phyloP scores from a whole-genome alignment of 92 coral and sea anemone genomes.

The Zoanthus sociatus region DNA sequence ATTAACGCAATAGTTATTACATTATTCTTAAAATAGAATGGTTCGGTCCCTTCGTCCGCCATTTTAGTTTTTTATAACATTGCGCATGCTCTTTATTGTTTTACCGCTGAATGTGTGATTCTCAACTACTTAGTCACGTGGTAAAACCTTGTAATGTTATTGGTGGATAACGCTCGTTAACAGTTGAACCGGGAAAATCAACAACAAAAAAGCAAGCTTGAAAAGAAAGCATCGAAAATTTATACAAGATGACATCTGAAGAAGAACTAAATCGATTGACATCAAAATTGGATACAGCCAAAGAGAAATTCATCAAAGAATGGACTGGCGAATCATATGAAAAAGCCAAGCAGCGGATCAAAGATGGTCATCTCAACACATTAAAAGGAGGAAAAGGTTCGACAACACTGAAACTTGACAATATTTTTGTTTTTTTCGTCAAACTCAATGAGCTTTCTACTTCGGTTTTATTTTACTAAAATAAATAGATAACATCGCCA shows the following conservation, averaged over 20 bases:
- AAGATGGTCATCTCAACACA: slow-evolving; percentile 51
- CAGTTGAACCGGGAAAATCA: slow-evolving; percentile 70
- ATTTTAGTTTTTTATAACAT: slow-evolving; percentile 49
- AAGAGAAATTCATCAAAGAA: slow-evolving; percentile 82
- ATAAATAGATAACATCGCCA: slow-evolving; percentile 68
- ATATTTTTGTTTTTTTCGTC: background rate
- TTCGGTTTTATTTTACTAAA: background rate
- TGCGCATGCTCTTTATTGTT: slow-evolving; percentile 48
- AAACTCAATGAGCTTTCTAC: background rate
- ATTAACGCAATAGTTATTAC: background rate
- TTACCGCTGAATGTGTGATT: slow-evolving; percentile 37
- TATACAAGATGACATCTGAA: slow-evolving; percentile 58
- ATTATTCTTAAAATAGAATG: background rate
- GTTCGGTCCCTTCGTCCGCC: slow-evolving; percentile 57
- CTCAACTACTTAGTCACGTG: slow-evolving; percentile 49
- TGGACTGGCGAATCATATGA: slow-evolving; percentile 87
- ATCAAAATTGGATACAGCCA: slow-evolving; percentile 73
- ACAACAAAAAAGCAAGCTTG: slow-evolving; percentile 5
- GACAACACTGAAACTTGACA: background rate
- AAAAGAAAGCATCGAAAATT: too few relatives aligned
- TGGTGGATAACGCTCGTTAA: slow-evolving; percentile 54
- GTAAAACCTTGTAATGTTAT: slow-evolving; percentile 4
- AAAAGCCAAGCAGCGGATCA: slow-evolving; percentile 53
- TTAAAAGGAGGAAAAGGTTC: slow-evolving; percentile 75
- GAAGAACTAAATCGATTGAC: slow-evolving; percentile 73